These are phyloP conservation scores for Uropetala carovei DNA, from an alignment of 2,888 invertebrate genomes.

Conservation along the genomic window DNA sequence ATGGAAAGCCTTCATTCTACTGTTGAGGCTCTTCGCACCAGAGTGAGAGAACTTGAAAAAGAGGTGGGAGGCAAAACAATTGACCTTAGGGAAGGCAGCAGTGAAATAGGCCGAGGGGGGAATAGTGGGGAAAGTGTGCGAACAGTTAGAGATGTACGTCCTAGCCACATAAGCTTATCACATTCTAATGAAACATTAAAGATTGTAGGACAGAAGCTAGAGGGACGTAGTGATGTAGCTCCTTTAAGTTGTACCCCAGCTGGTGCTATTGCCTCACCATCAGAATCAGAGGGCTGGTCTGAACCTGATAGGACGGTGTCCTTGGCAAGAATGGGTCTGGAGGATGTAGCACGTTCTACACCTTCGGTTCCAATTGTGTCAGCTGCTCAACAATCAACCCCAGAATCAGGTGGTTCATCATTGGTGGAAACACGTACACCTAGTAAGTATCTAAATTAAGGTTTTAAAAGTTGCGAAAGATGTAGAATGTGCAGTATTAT, in stretches of 20 bases:
- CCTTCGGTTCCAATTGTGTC: slow-evolving; percentile 60
- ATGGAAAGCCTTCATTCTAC: slow-evolving; percentile 38
- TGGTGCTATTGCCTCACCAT: slow-evolving; percentile 69
- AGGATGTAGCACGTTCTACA: slow-evolving; percentile 68
- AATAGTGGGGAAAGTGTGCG: slow-evolving; percentile 48
- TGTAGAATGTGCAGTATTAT: background rate
- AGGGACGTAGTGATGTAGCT: background rate
- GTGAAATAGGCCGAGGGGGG: slow-evolving; percentile 40
- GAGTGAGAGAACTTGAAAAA: slow-evolving; percentile 40
- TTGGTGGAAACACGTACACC: slow-evolving; percentile 67
- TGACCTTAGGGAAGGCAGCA: slow-evolving; percentile 50
- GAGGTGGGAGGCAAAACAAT: slow-evolving; percentile 38
- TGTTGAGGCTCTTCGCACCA: slow-evolving; percentile 11
- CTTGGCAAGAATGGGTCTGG: slow-evolving; percentile 84
- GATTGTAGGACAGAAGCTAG: slow-evolving; percentile 4
- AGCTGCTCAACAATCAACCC: slow-evolving; percentile 1
- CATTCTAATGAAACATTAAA: background rate
- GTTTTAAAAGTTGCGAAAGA: background rate
- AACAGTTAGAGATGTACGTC: slow-evolving; percentile 36
- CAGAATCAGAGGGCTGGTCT: slow-evolving; percentile 92
- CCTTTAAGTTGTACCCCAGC: background rate
- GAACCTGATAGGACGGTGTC: slow-evolving; percentile 91
- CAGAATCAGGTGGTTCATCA: slow-evolving; percentile 66
- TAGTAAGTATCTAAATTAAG: slow-evolving; percentile 57
- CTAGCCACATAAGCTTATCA: background rate